Base-by-base conservation (phyloP, 2,888 invertebrate species). In the Stramonita haemastoma region DNA sequence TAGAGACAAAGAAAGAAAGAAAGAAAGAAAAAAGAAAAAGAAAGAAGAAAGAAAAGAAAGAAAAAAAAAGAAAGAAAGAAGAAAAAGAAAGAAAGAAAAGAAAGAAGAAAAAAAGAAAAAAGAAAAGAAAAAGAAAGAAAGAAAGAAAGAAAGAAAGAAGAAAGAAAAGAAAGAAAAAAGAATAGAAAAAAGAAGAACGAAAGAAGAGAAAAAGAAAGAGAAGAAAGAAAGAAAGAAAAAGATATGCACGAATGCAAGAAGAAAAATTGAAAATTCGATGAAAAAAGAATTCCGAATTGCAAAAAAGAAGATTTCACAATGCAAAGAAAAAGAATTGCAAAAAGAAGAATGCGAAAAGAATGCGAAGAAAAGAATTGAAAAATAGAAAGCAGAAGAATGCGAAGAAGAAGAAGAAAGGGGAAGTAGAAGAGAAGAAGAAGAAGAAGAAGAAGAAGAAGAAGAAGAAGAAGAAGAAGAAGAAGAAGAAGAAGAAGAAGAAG, bases 1-100 rank as follows among this genome's bases (percentile, higher is more conserved):
- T 26, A 85, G 56, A 85, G 56, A 85, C 56, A 85, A 56, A 85
- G 85, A 85, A 56, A 85, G 56, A 85, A 56, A 85, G 56, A 85
- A 56, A 85, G n/a, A 85, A 26, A 56, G n/a, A 56, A 26, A 56
- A 5, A 85, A 56, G 26, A 15, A 83, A 34, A 83, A 34, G 34
- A 34, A 83, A 26, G 34, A 34, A 83, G 26, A 32, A n/a, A 83
- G 34, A 46, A 32, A 36, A 57, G 57, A 32, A 0, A 57, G 32
- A 13, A 0, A 57, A 15, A 26, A 26, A 32, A 36, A 32, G 32
- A 8, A 8, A 57, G 11, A 32, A 15, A 8, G 32, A 32, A 15
- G 56, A 15, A 19, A 17, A 26, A 13, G 13, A 17, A 26, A 56
- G 22, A 17, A 26, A 56, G 0, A 0, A 26, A 22, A 26, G 32